phyloP scores from a whole-genome alignment of 2,888 invertebrate genomes.

The Seladonia tumulorum region DNA sequence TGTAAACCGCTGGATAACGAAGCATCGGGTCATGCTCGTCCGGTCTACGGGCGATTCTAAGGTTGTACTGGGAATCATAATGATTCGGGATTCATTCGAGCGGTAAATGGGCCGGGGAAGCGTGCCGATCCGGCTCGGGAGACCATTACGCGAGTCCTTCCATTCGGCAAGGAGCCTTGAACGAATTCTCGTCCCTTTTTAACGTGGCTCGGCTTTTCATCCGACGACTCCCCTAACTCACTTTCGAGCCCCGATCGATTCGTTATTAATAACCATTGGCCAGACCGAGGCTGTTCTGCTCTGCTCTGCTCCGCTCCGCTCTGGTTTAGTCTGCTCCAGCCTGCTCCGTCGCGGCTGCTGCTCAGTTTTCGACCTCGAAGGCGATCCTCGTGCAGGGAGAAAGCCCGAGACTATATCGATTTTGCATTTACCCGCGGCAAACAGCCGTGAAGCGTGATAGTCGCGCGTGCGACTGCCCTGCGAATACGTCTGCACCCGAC shows the following conservation, averaged over 20 bases:
- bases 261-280: conserved; percentile 77
- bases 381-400: conserved; percentile 56
- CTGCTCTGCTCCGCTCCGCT: not conserved
- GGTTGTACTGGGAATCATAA: not conserved
- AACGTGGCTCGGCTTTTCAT: conserved; percentile 42
- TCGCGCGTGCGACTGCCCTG: conserved; percentile 79
- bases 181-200: conserved; percentile 28
- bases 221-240: conserved; percentile 28
- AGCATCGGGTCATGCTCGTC: not conserved
- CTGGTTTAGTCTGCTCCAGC: not conserved
- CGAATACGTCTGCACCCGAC: conserved; percentile 24
- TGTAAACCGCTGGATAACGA: not conserved
- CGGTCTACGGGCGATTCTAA: not conserved
- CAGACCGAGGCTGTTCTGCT: conserved; percentile 46
- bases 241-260: conserved; percentile 60
- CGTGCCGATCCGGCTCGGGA: not conserved
- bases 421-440: conserved; percentile 81
- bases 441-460: conserved; percentile 82
- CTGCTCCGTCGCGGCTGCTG: not conserved
- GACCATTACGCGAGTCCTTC: conserved; percentile 11
- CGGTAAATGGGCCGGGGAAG: not conserved
- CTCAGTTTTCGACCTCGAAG: conserved; percentile 78
- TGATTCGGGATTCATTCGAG: conserved; percentile 7
- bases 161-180: conserved; percentile 13
- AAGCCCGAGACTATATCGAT: conserved; percentile 79